Evolutionary conservation across 1,140 invertebrate species (phyloP).

Genomic region (Bombus superbus): DNA sequence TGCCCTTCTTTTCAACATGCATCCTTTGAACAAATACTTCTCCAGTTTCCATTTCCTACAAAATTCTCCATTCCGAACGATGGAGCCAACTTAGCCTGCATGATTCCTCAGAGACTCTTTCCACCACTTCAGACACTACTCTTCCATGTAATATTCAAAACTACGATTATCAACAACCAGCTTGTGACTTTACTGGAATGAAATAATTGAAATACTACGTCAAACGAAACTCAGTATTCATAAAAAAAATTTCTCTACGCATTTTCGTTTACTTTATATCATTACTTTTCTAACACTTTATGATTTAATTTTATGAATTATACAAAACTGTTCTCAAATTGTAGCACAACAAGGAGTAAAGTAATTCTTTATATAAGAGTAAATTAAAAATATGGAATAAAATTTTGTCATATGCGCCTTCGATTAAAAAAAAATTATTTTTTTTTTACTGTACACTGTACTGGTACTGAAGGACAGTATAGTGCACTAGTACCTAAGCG

Average conservation of each 20-base stretch:
- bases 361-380: too few species aligned
- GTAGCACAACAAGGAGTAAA: too few species aligned
- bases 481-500: too few species aligned
- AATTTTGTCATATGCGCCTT: too few species aligned
- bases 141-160: constrained; percentile 22
- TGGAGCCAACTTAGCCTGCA: background rate
- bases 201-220: background rate
- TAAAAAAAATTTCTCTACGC: background rate
- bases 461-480: too few species aligned
- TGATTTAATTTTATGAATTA: background rate
- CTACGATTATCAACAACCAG: background rate
- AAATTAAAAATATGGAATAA: too few species aligned
- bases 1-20: background rate
- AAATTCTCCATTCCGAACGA: background rate
- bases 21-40: constrained; percentile 9
- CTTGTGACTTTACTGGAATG: background rate
- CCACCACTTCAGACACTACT: background rate
- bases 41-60: constrained; percentile 3
- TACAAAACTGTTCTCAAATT: too few species aligned
- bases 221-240: background rate
- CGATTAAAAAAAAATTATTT: too few species aligned
- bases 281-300: background rate
- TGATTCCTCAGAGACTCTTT: background rate
- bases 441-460: too few species aligned
- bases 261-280: background rate